These are phyloP conservation scores for Thaumetopoea pityocampa DNA, from an alignment of 1,140 invertebrate genomes.

Conservation along the genomic window DNA sequence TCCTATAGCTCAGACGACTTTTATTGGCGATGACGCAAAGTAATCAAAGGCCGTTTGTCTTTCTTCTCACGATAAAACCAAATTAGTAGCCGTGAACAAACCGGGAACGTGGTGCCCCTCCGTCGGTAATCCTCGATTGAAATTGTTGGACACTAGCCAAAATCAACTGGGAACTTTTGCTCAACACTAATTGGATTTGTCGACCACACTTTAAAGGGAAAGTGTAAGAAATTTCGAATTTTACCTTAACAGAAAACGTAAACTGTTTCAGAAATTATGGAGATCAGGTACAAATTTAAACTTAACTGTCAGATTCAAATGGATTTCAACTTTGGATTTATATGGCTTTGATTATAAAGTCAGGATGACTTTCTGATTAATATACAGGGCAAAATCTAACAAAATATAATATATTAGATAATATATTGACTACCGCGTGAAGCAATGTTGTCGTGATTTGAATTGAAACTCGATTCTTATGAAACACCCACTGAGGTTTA, in stretches of 20 bases:
- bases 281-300: no score
- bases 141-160: slow-evolving; percentile 53
- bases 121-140: slow-evolving; percentile 49
- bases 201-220: slow-evolving; percentile 28
- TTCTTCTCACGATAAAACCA: slow-evolving; percentile 34
- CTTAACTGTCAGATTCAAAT: background rate
- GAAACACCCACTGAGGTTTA: no score
- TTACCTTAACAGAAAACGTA: no score
- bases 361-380: no score
- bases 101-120: slow-evolving; percentile 32
- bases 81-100: slow-evolving; percentile 39
- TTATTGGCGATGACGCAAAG: slow-evolving; percentile 21
- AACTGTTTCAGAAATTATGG: no score
- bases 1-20: background rate
- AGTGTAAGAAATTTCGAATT: slow-evolving; percentile 19
- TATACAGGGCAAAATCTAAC: no score
- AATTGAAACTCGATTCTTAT: no score
- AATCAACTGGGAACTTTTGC: slow-evolving; percentile 45
- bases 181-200: slow-evolving; percentile 65
- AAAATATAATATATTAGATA: no score
- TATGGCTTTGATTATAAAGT: background rate
- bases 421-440: no score
- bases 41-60: slow-evolving; percentile 39
- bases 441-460: no score
- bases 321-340: background rate